Base-by-base conservation (phyloP, 2,888 invertebrate genomes). In the Brenthis daphne region DNA sequence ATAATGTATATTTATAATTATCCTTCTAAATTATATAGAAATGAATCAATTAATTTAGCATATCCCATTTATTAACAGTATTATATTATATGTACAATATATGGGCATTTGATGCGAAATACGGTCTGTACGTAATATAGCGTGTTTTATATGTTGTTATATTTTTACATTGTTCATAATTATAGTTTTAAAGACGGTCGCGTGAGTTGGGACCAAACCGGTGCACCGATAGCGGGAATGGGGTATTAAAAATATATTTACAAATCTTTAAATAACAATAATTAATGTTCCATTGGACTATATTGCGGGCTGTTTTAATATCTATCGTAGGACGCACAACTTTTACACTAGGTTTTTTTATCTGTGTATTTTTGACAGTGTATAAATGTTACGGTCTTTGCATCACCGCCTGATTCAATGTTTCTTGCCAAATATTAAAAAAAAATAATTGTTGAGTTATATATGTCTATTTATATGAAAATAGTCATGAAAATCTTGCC, bases 141-240 rank as follows among this genome's bases (percentile, higher is more conserved):
- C 81, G 75, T 82, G 78, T 81, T 78, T 78, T 80, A 80, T 80
- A 77, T 75, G 77, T 77, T 77, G 76, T 80, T 78, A 79, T 75
- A 74, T 76, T 77, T 79, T 76, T 76, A 76, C 74, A 76, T 70
- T 68, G 73, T 73, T 73, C 69, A 69, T 71, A 70, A 77, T 11
- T 43, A 43, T 75, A 76, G 79, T 79, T 77, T 75, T 73, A 71
- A 65, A 71, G 60, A 73, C 65, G 77, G 75, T 74, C 75, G 74
- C 65, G 74, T 60, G 75, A 76, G 79, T 75, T 77, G 92, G 92
- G 92, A 90, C 92, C 92, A 92, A 90, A 90, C 91, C 90, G 91
- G 91, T 90, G 89, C 90, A 89, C 86, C 81, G 83, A 83, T 77
- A 70, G 82, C 75, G 79, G 80, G 77, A 77, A 83, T 78, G 85